These are phyloP conservation scores for Rachycentron canadum DNA, from an alignment of 2,797 vertebrate genomes.

Conservation along the genomic window DNA sequence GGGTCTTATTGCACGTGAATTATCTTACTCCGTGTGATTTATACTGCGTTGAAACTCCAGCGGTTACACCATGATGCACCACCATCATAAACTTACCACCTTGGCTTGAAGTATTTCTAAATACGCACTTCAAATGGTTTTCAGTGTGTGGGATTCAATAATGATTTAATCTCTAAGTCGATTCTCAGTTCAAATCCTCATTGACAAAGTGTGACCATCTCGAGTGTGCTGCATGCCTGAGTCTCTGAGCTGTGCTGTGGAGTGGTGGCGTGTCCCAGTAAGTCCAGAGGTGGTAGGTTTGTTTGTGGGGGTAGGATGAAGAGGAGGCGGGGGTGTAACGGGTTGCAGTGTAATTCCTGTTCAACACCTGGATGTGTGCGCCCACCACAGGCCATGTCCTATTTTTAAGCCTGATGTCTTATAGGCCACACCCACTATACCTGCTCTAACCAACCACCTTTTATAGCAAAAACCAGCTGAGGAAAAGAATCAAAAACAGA, in stretches of 20 bases:
- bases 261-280: slow-evolving; percentile 71
- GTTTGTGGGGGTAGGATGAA: slow-evolving; percentile 79
- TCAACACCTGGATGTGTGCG: slow-evolving; percentile 46
- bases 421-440: slow-evolving; percentile 94
- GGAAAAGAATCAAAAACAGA: slow-evolving; percentile 78
- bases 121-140: slow-evolving; percentile 62
- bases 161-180: slow-evolving; percentile 46
- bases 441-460: slow-evolving; percentile 93
- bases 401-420: slow-evolving; percentile 96
- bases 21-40: slow-evolving; percentile 99
- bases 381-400: slow-evolving; percentile 53
- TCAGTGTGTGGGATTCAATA: slow-evolving; percentile 60
- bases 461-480: slow-evolving; percentile 84
- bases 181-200: slow-evolving; percentile 58
- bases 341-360: slow-evolving; percentile 73
- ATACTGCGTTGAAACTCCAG: slow-evolving; percentile 86
- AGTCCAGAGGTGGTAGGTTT: slow-evolving; percentile 80
- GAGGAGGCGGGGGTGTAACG: slow-evolving; percentile 66
- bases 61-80: slow-evolving; percentile 64
- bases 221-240: slow-evolving; percentile 88
- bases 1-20: slow-evolving; percentile 98
- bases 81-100: slow-evolving; percentile 67
- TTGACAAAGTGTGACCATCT: slow-evolving; percentile 72
- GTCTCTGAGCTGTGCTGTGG: slow-evolving; percentile 77
- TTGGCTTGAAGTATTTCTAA: slow-evolving; percentile 81